Percentiles rank a stretch among this genome's conserved stretches.
Evolutionary conservation across 2,113 vertebrate genomes (phyloP).

Genomic region (Herpailurus yagouaroundi): DNA sequence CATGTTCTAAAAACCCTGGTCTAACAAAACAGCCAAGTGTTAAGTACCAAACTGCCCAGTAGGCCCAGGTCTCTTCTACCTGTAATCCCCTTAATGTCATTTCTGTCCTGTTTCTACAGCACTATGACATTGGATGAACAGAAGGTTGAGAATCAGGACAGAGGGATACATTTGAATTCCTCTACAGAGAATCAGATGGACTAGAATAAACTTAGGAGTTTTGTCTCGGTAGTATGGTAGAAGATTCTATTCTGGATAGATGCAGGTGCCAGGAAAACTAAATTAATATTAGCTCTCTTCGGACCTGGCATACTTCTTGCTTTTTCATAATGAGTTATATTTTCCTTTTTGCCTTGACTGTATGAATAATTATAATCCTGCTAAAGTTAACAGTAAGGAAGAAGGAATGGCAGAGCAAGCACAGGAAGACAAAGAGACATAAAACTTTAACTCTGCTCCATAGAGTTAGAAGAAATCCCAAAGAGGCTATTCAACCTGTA

Average conservation of each 20-base stretch:
- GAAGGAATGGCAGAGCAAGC: background rate
- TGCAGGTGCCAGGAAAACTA: background rate
- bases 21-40: background rate
- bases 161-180: background rate
- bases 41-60: background rate
- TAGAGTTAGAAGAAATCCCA: background rate
- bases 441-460: background rate
- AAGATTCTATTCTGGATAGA: background rate
- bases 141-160: background rate
- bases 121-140: background rate
- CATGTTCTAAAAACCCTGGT: slow-evolving; percentile 54
- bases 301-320: background rate
- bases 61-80: background rate
- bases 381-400: background rate
- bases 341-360: background rate
- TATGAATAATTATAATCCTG: background rate
- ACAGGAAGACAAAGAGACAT: background rate
- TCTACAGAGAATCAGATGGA: background rate
- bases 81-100: background rate
- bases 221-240: background rate
- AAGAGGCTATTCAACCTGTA: background rate
- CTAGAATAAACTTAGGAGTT: background rate
- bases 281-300: background rate
- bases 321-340: background rate
- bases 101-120: background rate